Percentiles rank a stretch among this genome's conserved stretches.
Conservation (phyloP, 2,113 vertebrate species). For the Odontesthes bonariensis region DNA sequence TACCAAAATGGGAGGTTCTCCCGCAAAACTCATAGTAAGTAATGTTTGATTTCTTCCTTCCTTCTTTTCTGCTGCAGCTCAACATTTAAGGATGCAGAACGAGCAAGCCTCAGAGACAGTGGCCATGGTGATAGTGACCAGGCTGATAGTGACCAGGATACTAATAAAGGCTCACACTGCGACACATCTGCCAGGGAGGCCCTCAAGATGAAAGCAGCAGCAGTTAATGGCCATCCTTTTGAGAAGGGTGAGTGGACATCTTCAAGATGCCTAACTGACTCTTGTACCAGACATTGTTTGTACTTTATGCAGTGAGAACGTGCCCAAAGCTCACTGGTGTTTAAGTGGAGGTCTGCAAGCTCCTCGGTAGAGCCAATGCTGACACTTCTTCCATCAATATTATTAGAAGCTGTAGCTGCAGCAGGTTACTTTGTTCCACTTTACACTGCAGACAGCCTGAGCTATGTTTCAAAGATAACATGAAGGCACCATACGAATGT, state of each 20-base stretch:
- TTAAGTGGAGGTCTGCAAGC: constrained; percentile 26
- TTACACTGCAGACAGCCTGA: constrained; percentile 56
- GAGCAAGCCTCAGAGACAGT: constrained; percentile 99
- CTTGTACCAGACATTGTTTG: constrained; percentile 54
- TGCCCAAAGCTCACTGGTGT: constrained; percentile 30
- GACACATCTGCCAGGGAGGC: constrained; percentile 99
- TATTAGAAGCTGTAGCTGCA: constrained; percentile 38
- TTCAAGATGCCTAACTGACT: constrained; percentile 70
- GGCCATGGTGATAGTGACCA: constrained; percentile 99
- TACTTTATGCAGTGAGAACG: constrained; percentile 32
- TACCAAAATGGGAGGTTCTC: constrained; percentile 52
- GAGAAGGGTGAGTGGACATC: constrained; percentile 95
- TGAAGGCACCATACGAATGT: constrained; percentile 45
- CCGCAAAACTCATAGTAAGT: constrained; percentile 58
- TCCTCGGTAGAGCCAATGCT: background rate
- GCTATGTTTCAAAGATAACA: constrained; percentile 62
- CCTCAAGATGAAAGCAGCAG: constrained; percentile 99
- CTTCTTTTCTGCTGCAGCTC: constrained; percentile 89
- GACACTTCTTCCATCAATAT: constrained; percentile 24
- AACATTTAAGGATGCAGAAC: constrained; percentile 99
- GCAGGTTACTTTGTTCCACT: constrained; percentile 32
- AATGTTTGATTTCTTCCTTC: constrained; percentile 23
- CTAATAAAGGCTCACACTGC: constrained; percentile 99
- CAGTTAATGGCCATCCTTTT: constrained; percentile 95
- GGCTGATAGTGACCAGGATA: constrained; percentile 99